Percentiles rank a stretch among this genome's conserved stretches.
These are phyloP conservation scores for Drosophila littoralis DNA, from an alignment of 1,140 invertebrate genomes.

Conservation along the genomic window DNA sequence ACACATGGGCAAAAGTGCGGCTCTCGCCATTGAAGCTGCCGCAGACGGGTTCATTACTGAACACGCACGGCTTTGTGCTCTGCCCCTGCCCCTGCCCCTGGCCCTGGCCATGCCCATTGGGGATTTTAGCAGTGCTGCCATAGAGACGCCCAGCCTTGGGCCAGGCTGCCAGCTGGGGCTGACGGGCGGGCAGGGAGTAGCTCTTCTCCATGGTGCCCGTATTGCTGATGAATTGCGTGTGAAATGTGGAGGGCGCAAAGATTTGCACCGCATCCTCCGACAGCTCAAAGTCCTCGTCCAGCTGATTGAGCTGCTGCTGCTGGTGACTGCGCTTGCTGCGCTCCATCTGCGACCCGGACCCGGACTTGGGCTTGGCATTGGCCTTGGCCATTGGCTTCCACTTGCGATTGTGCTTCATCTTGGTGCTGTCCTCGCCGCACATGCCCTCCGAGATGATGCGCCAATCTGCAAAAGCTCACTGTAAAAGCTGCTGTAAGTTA, in stretches of 20 bases:
- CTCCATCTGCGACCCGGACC: slow-evolving; percentile 33
- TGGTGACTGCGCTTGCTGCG: slow-evolving; percentile 63
- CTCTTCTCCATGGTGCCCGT: slow-evolving; percentile 68
- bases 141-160: slow-evolving; percentile 6
- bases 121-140: neutral
- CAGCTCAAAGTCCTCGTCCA: slow-evolving; percentile 70
- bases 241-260: slow-evolving; percentile 71
- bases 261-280: slow-evolving; percentile 64
- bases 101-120: neutral
- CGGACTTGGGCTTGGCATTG: slow-evolving; percentile 54
- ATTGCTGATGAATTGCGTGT: slow-evolving; percentile 72
- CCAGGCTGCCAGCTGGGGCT: slow-evolving; percentile 26
- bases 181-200: slow-evolving; percentile 65
- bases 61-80: slow-evolving; percentile 54
- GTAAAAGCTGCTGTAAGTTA: neutral
- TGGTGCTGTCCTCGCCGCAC: slow-evolving; percentile 76
- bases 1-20: slow-evolving; percentile 67
- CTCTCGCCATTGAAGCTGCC: slow-evolving; percentile 60
- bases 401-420: slow-evolving; percentile 70
- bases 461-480: slow-evolving; percentile 59
- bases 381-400: slow-evolving; percentile 60
- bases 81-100: neutral
- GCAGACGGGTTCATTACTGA: slow-evolving; percentile 67
- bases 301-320: slow-evolving; percentile 29
- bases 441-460: slow-evolving; percentile 71